Evolutionary conservation across 2,113 vertebrate species (phyloP), one percentile per base, ranked within the genome.

Genomic region (Mastomys natalensis): DNA sequence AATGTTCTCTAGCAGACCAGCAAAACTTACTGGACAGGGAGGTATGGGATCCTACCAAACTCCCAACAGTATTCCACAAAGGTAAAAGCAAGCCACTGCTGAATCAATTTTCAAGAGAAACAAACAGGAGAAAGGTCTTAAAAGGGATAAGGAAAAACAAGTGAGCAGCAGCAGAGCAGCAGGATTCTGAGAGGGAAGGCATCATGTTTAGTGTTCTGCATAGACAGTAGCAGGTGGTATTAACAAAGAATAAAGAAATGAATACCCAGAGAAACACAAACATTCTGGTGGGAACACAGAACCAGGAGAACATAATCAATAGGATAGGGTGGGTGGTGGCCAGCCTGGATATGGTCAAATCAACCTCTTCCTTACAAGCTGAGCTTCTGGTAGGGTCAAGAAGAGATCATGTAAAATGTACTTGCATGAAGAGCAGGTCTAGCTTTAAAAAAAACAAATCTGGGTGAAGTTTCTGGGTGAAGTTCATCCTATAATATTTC

Each of bases 71-170:
- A 13, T 43, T 86, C 76, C 40, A 90, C 31, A 81, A 72, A 68
- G 43, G 12, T 81, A 97, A 89, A 81, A 48, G 24, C 58, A 80
- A 40, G 51, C 68, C 73, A 86, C 58, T 55, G 45, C 4, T 62
- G 15, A 92, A 3, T 84, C n/a, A 89, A 89, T 5, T 37, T 19
- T 3, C 53, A 48, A 89, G 51, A 91, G 26, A n/a, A 87, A 88
- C 51, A 31, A 73, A 55, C 91, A 34, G 68, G 48, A 82, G 43
- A 66, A 87, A 91, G 34, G 53, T 16, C 70, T 29, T 80, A 85
- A 94, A 77, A 87, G 62, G 76, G 90, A 68, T 48, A 26, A 40
- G 29, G 58, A 95, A 87, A 96, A 89, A 72, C 58, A 82, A 95
- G 89, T 9, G 13, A 45, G 34, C 9, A 95, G 7, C 2, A 19